Base-by-base conservation (phyloP, 2,888 invertebrate genomes). In the Disparrhopalites patrizii region DNA sequence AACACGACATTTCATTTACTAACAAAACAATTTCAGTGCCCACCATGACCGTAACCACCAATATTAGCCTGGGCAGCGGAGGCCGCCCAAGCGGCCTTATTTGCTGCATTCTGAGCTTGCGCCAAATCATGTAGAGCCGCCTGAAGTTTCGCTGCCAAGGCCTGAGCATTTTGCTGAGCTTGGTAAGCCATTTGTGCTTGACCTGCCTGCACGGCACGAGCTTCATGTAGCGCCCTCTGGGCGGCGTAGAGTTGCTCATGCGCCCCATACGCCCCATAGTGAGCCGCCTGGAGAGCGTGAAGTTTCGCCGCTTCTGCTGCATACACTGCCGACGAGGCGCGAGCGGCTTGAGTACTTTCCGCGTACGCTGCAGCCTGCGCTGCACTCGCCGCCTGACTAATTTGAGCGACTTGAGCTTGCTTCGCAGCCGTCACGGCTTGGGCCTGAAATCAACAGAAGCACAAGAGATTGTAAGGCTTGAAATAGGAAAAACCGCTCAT, bases 151-250 rank as follows among this genome's bases (percentile, higher is more conserved):
- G 67, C 71, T 1, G 74, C 70, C 7, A 75, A 61, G 0, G 74
- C 72, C 38, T 69, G 71, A 55, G 75, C 75, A 52, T 75, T 75
- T 47, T 74, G 74, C 61, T 75, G 74, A 51, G 75, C 75, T 63
- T 75, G 75, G 31, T 74, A 74, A 7, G 73, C 75, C 74, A 75
- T 75, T 65, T 75, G 75, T 10, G 72, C 70, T 47, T 75, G 75
- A 8, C 70, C 70, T 3, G 71, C 70, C 61, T 72, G 70, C 1
- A 68, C 58, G 10, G 70, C 69, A 18, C 61, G 1, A 5, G 61
- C 61, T 61, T 28, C 61, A 31, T 61, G 61, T 0, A 61, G 33
- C 1, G 61, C 61, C 23, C 43, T 47, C 30, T 61, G 50, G 1
- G 61, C 61, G 8, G 61, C 61, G 5, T 31, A 61, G 1, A 61